phyloP scores from a whole-genome alignment of 2,797 vertebrate species.

The Margarornis squamiger region DNA sequence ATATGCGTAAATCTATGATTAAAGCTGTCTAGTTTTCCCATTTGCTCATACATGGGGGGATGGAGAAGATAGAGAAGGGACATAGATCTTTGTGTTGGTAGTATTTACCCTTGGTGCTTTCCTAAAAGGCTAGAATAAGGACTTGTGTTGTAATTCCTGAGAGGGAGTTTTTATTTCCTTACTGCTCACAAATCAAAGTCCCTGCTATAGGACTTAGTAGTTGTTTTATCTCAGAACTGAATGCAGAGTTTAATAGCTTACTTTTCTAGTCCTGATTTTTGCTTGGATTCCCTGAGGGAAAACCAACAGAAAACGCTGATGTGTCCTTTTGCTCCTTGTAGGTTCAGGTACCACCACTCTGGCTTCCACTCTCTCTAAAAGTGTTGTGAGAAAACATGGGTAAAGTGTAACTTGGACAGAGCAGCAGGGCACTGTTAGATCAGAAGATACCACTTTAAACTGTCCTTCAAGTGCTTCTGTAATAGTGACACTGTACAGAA shows the following conservation, averaged over 20 bases:
- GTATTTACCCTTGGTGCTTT: not conserved
- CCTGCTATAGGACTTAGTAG: not conserved
- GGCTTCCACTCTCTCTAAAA: not conserved
- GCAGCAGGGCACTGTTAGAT: not conserved
- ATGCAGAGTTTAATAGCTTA: not conserved
- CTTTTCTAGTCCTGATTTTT: not conserved
- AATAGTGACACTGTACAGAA: not conserved
- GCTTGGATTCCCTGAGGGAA: not conserved
- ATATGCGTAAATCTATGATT: not conserved
- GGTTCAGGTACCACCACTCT: not conserved
- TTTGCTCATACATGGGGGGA: not conserved
- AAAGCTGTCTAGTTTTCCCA: not conserved
- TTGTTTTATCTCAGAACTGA: not conserved
- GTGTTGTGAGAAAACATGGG: not conserved
- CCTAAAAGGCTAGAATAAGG: not conserved
- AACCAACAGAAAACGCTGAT: not conserved
- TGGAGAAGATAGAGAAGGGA: not conserved
- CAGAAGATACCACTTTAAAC: not conserved
- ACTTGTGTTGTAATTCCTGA: not conserved
- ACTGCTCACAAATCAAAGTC: not conserved
- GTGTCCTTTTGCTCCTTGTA: not conserved
- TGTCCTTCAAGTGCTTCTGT: not conserved
- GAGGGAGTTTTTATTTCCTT: constrained; percentile 1
- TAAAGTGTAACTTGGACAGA: not conserved
- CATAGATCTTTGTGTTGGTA: not conserved